Evolutionary conservation across 2,888 invertebrate species (phyloP), one percentile per base, ranked within the genome.

Genomic region (Apamea sordens): DNA sequence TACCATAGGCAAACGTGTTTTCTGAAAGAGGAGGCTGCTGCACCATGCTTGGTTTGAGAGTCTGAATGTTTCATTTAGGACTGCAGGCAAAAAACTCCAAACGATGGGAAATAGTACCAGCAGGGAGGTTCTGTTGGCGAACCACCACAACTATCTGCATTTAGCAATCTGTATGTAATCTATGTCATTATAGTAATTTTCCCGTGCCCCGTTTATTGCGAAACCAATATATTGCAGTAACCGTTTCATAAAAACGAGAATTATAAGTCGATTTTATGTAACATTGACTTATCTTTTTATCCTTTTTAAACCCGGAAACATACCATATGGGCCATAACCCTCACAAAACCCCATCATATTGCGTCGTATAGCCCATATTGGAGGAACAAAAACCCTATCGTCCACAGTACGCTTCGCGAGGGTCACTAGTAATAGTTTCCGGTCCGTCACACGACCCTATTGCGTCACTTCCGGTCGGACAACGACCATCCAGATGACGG

Each of bases 381-480:
- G 67, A 36, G 15, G 75, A 28, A 83, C 79, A 79, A 74, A 79
- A 80, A 86, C 81, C 84, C 76, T 77, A 79, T 77, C 79, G 74
- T 59, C 47, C 36, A 59, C 64, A 80, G 77, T 77, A 78, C 81
- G 86, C 63, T n/a, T 73, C 77, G 85, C 82, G 77, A 84, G 88
- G 88, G 90, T 84, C 76, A 82, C 85, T 85, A 85, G 92, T 93
- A 93, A 94, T 94, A 93, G 93, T 92, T 95, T 95, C 94, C 94
- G 92, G 92, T 89, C 90, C 90, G 90, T 63, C 90, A 93, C 89
- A 86, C 92, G 90, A 89, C 90, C 92, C 93, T 94, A 95, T 95
- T 94, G 93, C 94, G 90, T 91, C 91, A 89, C 89, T 91, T 92
- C 93, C 94, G 91, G 89, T 81, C 88, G 88, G 89, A 84, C 86